Evolutionary conservation across 2,113 vertebrate genomes (phyloP).

Genomic region (Anser cygnoides): DNA sequence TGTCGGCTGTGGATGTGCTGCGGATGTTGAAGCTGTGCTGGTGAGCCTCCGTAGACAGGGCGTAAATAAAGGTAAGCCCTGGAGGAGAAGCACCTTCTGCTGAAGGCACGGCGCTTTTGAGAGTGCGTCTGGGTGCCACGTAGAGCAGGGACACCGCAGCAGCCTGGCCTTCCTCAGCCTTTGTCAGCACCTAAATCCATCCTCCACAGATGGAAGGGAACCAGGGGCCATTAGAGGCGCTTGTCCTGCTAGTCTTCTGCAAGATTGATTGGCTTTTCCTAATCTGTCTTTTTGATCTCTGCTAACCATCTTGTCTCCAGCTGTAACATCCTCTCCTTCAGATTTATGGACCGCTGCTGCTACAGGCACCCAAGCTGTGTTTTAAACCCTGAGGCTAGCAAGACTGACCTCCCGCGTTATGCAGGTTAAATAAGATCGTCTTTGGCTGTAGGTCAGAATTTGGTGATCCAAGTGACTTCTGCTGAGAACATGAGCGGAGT

Average conservation of each 20-base stretch:
- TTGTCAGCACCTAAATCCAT: neutral
- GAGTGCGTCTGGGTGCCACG: accelerated
- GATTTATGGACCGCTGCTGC: conserved; percentile 53
- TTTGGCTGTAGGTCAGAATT: neutral
- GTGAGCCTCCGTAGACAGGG: neutral
- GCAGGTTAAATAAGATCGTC: neutral
- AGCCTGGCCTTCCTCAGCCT: neutral
- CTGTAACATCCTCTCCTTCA: conserved; percentile 57
- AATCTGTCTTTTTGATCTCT: conserved; percentile 65
- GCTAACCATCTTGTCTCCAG: conserved; percentile 65
- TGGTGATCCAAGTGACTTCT: neutral
- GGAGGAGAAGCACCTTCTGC: neutral
- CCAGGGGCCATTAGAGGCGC: conserved; percentile 3
- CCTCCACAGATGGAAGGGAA: conserved; percentile 38
- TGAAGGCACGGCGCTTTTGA: neutral
- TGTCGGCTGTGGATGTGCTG: accelerated
- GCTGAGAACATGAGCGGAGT: neutral
- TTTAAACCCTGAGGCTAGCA: neutral
- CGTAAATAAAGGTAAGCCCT: neutral
- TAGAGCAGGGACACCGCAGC: neutral
- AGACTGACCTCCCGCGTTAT: neutral
- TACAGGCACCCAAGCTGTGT: neutral
- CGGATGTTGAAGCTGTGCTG: neutral
- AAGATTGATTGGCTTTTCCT: conserved; percentile 62
- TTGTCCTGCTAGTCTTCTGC: conserved; percentile 39